Percentiles rank a stretch among this genome's conserved stretches.
Evolutionary conservation across 2,113 vertebrate species (phyloP).

Genomic region (Ailurus styani): DNA sequence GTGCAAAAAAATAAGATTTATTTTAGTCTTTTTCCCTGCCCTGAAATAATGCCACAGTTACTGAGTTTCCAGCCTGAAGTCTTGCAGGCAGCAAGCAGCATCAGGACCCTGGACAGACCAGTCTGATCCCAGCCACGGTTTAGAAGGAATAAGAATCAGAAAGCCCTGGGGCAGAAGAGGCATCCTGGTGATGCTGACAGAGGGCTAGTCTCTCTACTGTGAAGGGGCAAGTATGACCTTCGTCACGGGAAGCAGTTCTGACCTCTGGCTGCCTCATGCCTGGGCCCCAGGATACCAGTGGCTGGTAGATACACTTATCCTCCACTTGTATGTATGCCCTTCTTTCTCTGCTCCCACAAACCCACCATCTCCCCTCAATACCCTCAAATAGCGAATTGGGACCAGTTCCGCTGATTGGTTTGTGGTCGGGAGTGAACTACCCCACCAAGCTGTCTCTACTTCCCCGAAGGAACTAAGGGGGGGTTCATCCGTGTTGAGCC

Average conservation of each 20-base stretch:
- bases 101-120: conserved; percentile 71
- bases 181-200: neutral
- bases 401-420: neutral
- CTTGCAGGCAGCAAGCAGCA: neutral
- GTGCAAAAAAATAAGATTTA: neutral
- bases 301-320: neutral
- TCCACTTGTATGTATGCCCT: neutral
- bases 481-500: neutral
- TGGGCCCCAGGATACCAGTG: accelerated
- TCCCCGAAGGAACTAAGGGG: neutral
- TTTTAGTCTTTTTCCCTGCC: neutral
- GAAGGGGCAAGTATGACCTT: neutral
- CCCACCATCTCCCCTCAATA: neutral
- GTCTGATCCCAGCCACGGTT: neutral
- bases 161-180: neutral
- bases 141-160: neutral
- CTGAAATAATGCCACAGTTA: neutral
- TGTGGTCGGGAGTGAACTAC: neutral
- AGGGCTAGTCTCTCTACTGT: neutral
- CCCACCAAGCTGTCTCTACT: neutral
- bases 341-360: neutral
- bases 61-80: neutral
- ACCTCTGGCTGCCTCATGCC: neutral
- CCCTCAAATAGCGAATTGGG: neutral
- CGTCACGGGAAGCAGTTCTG: neutral